A percentile compares a stretch with the other conserved stretches of the same genome.
These are phyloP conservation scores for Buathra laborator DNA, from an alignment of 2,888 invertebrate genomes.

Conservation along the genomic window DNA sequence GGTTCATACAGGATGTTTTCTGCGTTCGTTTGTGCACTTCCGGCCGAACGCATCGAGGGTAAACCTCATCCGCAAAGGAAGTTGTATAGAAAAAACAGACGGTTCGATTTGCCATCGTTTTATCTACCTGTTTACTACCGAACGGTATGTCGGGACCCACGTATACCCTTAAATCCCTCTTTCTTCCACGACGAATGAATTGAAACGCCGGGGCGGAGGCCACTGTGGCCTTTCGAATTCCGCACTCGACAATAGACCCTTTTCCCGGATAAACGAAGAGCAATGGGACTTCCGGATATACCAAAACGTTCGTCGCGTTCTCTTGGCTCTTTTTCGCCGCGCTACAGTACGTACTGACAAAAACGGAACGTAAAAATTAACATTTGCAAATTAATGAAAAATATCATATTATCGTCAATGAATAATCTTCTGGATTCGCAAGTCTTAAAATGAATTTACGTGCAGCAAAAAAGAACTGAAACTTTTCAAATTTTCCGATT, in stretches of 20 bases:
- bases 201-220: conserved; percentile 19
- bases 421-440: too few species aligned
- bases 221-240: conserved; percentile 16
- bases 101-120: conserved; percentile 28
- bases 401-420: too few species aligned
- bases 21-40: conserved; percentile 65
- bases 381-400: background rate
- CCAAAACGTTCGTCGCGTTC: background rate
- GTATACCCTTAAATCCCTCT: conserved; percentile 6
- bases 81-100: conserved; percentile 41
- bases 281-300: conserved; percentile 38
- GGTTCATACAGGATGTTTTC: conserved; percentile 13
- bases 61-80: conserved; percentile 60
- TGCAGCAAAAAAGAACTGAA: too few species aligned
- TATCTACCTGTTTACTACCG: conserved; percentile 23
- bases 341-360: background rate
- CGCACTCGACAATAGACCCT: conserved; percentile 29
- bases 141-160: background rate
- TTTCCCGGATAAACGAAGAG: conserved; percentile 32
- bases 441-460: too few species aligned
- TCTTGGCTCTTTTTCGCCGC: background rate
- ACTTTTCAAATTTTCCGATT: too few species aligned
- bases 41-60: conserved; percentile 60
- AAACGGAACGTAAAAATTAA: background rate
- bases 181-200: conserved; percentile 44